Conservation (phyloP, 2,113 vertebrate species). For the Tragelaphus scriptus region DNA sequence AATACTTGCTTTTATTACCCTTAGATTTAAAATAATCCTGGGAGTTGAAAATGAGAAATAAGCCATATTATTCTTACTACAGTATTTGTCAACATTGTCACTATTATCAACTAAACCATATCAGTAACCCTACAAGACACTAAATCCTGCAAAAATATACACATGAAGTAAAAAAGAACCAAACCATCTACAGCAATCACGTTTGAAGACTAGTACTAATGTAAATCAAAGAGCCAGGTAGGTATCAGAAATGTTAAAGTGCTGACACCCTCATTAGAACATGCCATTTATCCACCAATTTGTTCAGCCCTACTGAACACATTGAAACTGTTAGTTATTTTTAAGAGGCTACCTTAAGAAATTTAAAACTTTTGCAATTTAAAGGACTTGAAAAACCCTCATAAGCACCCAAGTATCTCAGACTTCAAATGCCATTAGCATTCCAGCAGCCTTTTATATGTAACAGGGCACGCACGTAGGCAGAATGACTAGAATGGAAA, state of each 20-base stretch:
- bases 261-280: neutral
- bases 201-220: neutral
- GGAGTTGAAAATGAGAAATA: conserved; percentile 21
- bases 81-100: neutral
- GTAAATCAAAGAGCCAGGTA: neutral
- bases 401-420: neutral
- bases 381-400: conserved; percentile 20
- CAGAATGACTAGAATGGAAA: conserved; percentile 30
- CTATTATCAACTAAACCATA: neutral
- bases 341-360: neutral
- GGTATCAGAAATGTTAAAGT: neutral
- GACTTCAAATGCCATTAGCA: conserved; percentile 38
- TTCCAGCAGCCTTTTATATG: neutral
- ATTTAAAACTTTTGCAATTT: neutral
- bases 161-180: conserved; percentile 19
- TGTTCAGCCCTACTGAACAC: neutral
- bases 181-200: conserved; percentile 1
- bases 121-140: neutral
- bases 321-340: conserved; percentile 5
- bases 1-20: neutral
- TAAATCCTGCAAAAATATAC: conserved; percentile 29
- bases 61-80: neutral
- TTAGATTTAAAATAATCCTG: conserved; percentile 1
- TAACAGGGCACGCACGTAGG: neutral
- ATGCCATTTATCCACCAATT: neutral